phyloP scores from a whole-genome alignment of 1,140 invertebrate genomes.

The Drosophila suzukii region DNA sequence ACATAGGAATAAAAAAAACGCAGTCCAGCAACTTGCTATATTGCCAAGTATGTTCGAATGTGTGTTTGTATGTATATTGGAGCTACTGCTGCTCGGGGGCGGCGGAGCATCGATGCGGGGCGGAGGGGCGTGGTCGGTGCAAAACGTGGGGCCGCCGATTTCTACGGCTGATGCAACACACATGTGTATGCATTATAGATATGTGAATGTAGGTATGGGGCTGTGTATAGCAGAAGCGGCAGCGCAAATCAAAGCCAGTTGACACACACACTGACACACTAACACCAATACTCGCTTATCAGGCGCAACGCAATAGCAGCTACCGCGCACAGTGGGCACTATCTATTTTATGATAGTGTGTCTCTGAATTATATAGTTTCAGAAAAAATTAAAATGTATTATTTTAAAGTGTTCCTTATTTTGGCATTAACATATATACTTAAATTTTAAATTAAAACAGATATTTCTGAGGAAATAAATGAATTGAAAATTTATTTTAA shows the following conservation, averaged over 20 bases:
- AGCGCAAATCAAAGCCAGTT: conserved; percentile 77
- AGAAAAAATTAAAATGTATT: no score
- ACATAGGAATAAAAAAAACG: conserved; percentile 47
- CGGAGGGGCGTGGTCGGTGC: conserved; percentile 61
- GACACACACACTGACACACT: conserved; percentile 64
- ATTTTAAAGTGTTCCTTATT: no score
- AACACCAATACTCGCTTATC: conserved; percentile 61
- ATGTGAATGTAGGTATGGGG: background rate
- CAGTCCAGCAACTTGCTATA: conserved; percentile 65
- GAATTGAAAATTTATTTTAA: background rate
- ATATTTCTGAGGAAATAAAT: background rate
- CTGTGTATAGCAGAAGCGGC: conserved; percentile 44
- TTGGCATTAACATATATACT: no score
- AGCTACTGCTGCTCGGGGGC: conserved; percentile 44
- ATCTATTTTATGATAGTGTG: background rate
- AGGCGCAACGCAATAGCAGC: conserved; percentile 74
- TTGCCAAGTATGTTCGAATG: conserved; percentile 7
- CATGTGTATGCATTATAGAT: conserved; percentile 44
- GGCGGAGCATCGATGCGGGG: conserved; percentile 26
- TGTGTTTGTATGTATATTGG: conserved; percentile 18
- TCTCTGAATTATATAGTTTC: no score
- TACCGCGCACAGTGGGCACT: conserved; percentile 46
- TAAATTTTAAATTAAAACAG: no score
- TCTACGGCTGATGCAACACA: conserved; percentile 81
- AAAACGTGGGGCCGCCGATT: conserved; percentile 73